Conservation (phyloP, 1,140 invertebrate genomes). For the Lepidurus apus region DNA sequence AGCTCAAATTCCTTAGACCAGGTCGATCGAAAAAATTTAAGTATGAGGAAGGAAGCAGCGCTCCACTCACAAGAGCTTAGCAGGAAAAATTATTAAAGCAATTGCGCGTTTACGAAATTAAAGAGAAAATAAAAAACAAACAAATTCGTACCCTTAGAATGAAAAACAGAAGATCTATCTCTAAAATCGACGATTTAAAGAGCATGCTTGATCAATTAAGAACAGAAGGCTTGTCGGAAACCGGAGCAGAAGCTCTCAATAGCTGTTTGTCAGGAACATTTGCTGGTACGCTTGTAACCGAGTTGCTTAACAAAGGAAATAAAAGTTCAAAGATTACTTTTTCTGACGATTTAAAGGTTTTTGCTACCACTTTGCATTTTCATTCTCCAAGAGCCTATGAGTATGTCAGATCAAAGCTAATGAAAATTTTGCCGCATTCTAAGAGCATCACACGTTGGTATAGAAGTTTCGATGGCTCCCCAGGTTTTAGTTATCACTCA, state of each 20-base stretch:
- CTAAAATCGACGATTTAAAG: too few relatives aligned
- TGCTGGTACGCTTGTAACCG: too few relatives aligned
- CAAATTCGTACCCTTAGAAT: too few relatives aligned
- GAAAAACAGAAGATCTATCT: too few relatives aligned
- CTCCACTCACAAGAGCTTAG: not conserved
- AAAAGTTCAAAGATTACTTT: too few relatives aligned
- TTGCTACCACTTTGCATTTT: not conserved
- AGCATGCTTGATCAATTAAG: too few relatives aligned
- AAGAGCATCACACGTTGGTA: not conserved
- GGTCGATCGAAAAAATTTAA: not conserved
- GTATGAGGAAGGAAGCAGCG: not conserved
- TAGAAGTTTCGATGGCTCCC: not conserved
- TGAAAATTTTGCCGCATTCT: not conserved
- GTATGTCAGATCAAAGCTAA: not conserved
- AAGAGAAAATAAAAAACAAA: not conserved
- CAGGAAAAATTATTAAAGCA: not conserved
- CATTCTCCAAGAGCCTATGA: not conserved
- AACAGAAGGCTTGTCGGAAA: too few relatives aligned
- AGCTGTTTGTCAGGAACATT: too few relatives aligned
- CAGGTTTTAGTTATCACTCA: slow-evolving; percentile 38
- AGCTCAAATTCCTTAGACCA: not conserved
- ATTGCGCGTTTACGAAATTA: not conserved
- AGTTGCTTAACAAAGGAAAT: too few relatives aligned
- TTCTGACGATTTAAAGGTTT: not conserved
- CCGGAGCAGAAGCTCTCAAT: too few relatives aligned